phyloP scores from a whole-genome alignment of 1,140 invertebrate genomes.

The Ladona fulva region DNA sequence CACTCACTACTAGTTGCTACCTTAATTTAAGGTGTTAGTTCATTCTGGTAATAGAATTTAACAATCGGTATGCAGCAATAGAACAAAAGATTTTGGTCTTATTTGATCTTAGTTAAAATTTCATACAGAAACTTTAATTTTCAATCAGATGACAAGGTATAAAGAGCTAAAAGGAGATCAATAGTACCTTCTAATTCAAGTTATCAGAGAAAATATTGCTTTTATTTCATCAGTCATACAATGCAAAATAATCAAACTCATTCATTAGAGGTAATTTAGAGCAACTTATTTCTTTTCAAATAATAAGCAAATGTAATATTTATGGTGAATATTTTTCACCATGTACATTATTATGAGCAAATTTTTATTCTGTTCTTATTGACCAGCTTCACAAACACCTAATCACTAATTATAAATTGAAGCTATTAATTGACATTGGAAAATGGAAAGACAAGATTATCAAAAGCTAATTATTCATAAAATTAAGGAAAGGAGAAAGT shows the following conservation, averaged over 20 bases:
- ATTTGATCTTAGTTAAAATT: too few species aligned
- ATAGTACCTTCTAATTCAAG: background rate
- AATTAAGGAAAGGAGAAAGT: background rate
- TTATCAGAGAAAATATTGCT: slow-evolving; percentile 7
- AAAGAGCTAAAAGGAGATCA: too few species aligned
- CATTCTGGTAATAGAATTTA: too few species aligned
- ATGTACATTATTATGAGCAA: background rate
- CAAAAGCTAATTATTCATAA: background rate
- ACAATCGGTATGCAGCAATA: too few species aligned
- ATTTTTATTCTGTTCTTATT: background rate
- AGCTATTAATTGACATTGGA: slow-evolving; percentile 10
- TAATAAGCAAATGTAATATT: background rate
- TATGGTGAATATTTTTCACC: background rate
- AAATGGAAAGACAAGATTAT: slow-evolving; percentile 7
- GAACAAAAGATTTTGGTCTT: too few species aligned
- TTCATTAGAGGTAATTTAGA: background rate
- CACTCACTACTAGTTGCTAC: too few species aligned
- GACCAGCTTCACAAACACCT: background rate
- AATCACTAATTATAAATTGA: background rate
- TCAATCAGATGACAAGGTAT: too few species aligned
- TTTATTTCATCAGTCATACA: slow-evolving; percentile 10
- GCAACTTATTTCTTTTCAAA: background rate
- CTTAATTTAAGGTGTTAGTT: too few species aligned
- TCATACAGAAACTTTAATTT: too few species aligned
- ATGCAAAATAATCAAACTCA: background rate